Conservation (phyloP, 2,113 vertebrate species). For the Gymnocephalus cernua region DNA sequence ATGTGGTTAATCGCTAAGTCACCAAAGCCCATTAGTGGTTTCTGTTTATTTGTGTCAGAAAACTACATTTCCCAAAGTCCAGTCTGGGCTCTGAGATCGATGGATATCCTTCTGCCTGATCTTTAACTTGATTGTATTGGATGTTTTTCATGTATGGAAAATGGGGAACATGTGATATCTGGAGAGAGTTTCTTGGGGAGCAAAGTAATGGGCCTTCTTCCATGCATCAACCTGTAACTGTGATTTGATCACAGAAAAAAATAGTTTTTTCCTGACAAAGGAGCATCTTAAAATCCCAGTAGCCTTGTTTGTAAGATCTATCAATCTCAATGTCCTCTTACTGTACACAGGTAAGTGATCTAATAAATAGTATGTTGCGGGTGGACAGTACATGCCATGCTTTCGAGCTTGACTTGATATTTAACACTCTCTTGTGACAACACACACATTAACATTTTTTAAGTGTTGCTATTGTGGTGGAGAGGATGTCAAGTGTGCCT, state of each 20-base stretch:
- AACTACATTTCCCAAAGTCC: not conserved
- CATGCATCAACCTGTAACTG: not conserved
- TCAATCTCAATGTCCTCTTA: constrained; percentile 17
- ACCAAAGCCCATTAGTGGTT: constrained; percentile 24
- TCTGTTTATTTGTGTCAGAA: not conserved
- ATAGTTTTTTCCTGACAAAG: constrained; percentile 3
- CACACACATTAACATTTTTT: constrained; percentile 10
- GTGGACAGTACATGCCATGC: constrained; percentile 24
- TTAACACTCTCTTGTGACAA: constrained; percentile 11
- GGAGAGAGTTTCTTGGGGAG: constrained; percentile 7
- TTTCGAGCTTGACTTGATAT: not conserved
- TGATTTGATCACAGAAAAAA: constrained; percentile 30
- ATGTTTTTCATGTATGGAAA: constrained; percentile 16
- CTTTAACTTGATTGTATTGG: not conserved
- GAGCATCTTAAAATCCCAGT: constrained; percentile 24
- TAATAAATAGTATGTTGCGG: constrained; percentile 23
- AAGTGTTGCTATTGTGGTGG: constrained; percentile 30
- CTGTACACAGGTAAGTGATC: constrained; percentile 19
- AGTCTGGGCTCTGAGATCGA: not conserved
- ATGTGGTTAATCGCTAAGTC: constrained; percentile 47
- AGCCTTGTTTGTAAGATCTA: constrained; percentile 26
- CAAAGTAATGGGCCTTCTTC: constrained; percentile 21
- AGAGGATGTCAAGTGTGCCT: constrained; percentile 65
- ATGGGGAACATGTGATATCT: not conserved
- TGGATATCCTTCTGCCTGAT: not conserved